Conservation (phyloP, 2,888 invertebrate species). For the Cantharis nigra region DNA sequence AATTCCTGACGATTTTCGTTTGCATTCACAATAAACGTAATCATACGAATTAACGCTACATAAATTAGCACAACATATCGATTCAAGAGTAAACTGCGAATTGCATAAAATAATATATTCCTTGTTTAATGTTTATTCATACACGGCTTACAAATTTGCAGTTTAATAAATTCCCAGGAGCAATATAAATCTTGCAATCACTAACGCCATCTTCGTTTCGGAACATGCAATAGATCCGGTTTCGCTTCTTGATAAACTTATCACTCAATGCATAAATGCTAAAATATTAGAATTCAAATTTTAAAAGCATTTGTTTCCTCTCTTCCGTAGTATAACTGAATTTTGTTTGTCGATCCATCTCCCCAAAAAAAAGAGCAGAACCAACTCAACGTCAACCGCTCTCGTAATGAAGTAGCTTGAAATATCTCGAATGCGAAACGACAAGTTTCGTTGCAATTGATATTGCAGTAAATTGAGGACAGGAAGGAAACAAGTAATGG, state of each 20-base stretch:
- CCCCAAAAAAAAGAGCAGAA: background rate
- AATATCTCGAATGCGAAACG: background rate
- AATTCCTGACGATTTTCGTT: no score
- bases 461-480: background rate
- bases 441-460: background rate
- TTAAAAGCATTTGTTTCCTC: no score
- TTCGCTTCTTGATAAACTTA: no score
- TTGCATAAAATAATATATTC: no score
- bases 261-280: no score
- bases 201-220: background rate
- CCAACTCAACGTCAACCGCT: background rate
- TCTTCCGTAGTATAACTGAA: background rate
- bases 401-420: background rate
- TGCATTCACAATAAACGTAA: no score
- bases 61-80: no score
- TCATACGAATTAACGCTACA: no score
- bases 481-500: background rate
- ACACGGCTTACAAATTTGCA: no score
- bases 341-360: background rate
- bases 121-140: no score
- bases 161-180: background rate
- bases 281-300: no score
- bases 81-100: no score
- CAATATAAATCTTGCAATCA: background rate
- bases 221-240: background rate